Conservation (phyloP, 1,140 invertebrate species). For the Lordiphosa clarofinis region DNA sequence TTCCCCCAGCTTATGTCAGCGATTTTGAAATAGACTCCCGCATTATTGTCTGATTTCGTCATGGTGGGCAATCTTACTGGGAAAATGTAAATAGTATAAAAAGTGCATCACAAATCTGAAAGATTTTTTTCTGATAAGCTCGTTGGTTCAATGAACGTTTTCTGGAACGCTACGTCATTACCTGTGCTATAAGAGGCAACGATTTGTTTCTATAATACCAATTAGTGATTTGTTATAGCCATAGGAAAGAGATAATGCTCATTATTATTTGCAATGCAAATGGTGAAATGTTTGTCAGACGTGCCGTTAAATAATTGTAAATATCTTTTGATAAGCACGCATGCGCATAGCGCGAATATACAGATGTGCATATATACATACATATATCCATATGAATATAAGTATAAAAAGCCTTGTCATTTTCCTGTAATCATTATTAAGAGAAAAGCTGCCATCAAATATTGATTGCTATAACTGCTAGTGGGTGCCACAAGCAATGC, state of each 20-base stretch:
- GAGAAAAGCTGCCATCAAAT: conserved; percentile 13
- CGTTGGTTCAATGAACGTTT: no score
- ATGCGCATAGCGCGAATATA: conserved; percentile 16
- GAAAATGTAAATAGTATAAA: conserved; percentile 13
- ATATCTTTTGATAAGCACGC: conserved; percentile 37
- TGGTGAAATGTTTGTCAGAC: conserved; percentile 7
- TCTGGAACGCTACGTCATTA: no score
- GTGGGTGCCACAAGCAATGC: not conserved
- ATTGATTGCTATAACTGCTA: conserved; percentile 17
- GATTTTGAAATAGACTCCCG: conserved; percentile 4
- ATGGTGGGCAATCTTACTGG: conserved; percentile 4
- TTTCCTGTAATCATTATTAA: conserved; percentile 25
- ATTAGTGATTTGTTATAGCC: not conserved
- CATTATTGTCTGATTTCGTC: conserved; percentile 2
- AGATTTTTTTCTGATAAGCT: no score
- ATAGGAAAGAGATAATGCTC: not conserved
- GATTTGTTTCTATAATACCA: conserved; percentile 6
- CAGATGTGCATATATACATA: not conserved
- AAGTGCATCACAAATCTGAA: no score
- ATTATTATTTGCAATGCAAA: conserved; percentile 1
- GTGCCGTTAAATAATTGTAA: conserved; percentile 21
- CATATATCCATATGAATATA: not conserved
- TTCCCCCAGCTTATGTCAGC: not conserved
- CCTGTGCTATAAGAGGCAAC: conserved; percentile 1
- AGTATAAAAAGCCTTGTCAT: conserved; percentile 11